Evolutionary conservation across 2,113 vertebrate species (phyloP), one percentile per base, ranked within the genome.

Genomic region (Mormyrus lacerda): DNA sequence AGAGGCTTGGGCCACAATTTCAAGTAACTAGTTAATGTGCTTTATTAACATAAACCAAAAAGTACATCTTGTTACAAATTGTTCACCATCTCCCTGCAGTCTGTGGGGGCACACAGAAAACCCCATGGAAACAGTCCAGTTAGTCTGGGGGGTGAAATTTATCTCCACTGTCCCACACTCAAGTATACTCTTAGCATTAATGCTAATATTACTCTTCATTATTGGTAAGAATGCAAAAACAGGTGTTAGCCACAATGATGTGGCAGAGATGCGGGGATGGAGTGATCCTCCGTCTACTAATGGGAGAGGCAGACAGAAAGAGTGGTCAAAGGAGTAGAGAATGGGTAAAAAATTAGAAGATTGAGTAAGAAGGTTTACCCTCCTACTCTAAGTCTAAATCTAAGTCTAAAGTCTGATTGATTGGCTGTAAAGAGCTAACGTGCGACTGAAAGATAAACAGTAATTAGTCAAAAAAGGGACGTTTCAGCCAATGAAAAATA

Each of bases 191-290:
- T 93, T 93, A 94, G 94, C 93, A 94, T 94, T 93, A 94, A 92
- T 93, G 94, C 95, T 94, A 94, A 93, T 93, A 93, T 91, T 92
- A 92, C 92, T 93, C 85, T 35, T 93, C 94, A 93, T 95, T 94
- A 93, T 94, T 90, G 94, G 94, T 94, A 92, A 93, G 94, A 95
- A 94, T 95, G 93, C 93, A 92, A 94, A 94, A 95, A 93, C 95
- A 95, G 93, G 94, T 95, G 94, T 95, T 94, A 92, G 93, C 88
- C 89, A 90, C 92, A 92, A 19, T 93, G 89, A 91, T 91, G 93
- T 92, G 92, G 91, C 90, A 91, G 91, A 92, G 93, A 83, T 91
- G 19, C 11, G 91, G 44, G 79, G 11, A 31, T 35, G 31, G 31
- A 42, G 31, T 91, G n/a, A 31, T 13, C 88, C 42, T 48, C n/a